Conservation (phyloP, 1,140 invertebrate species). For the Drosophila ercepeae region DNA sequence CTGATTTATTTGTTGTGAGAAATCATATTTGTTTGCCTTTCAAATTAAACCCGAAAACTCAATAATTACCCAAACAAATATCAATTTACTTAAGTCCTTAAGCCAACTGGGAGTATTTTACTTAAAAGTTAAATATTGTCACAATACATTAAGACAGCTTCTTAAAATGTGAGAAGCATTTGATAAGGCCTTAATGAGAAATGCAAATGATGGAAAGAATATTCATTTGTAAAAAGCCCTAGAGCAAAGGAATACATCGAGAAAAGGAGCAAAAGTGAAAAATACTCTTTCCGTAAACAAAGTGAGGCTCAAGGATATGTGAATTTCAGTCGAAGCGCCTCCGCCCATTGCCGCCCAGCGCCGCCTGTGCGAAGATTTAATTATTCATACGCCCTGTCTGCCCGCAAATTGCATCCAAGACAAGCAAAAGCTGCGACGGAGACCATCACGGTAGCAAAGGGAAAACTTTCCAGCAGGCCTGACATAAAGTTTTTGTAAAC, state of each 20-base stretch:
- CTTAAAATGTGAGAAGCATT: neutral
- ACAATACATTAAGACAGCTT: conserved; percentile 11
- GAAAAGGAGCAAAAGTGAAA: conserved; percentile 65
- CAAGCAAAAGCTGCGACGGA: conserved; percentile 28
- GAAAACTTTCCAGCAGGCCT: conserved; percentile 49
- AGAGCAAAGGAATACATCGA: conserved; percentile 44
- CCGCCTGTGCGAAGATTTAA: conserved; percentile 64
- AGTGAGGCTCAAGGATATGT: conserved; percentile 62
- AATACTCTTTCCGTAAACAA: conserved; percentile 50
- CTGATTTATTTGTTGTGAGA: conserved; percentile 4
- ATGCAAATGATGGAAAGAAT: conserved; percentile 70
- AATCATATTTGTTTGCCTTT: conserved; percentile 21
- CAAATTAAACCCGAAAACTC: neutral
- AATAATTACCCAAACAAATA: conserved; percentile 22
- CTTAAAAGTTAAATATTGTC: conserved; percentile 13
- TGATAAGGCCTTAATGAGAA: conserved; percentile 57
- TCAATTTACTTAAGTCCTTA: too few species aligned
- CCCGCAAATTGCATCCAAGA: conserved; percentile 62
- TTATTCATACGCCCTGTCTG: conserved; percentile 76
- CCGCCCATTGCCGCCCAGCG: conserved; percentile 1
- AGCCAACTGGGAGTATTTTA: neutral
- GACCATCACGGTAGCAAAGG: conserved; percentile 31
- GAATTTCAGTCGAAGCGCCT: conserved; percentile 16
- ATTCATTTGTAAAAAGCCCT: conserved; percentile 34
- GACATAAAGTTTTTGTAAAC: conserved; percentile 61